phyloP scores from a whole-genome alignment of 2,888 invertebrate genomes.

The Gandaritis pyraliata region DNA sequence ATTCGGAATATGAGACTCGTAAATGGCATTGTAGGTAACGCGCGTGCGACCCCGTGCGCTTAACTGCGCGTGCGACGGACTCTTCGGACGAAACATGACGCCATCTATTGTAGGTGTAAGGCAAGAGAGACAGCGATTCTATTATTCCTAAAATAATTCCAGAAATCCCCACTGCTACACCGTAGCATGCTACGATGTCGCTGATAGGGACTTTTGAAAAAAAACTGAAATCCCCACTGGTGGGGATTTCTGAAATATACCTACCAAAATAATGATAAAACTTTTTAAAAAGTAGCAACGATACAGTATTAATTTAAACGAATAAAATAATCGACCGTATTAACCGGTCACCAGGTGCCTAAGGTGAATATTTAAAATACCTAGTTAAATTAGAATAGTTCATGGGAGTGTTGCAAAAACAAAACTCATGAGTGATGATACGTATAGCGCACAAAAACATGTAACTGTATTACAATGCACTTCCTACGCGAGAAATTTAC shows the following conservation, averaged over 20 bases:
- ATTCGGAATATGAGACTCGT: slow-evolving; percentile 9
- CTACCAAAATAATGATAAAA: too few relatives aligned
- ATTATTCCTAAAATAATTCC: too few relatives aligned
- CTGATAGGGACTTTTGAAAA: too few relatives aligned
- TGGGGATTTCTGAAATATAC: too few relatives aligned
- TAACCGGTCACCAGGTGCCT: too few relatives aligned
- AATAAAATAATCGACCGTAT: too few relatives aligned
- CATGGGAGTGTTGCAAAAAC: slow-evolving; percentile 17
- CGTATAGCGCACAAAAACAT: slow-evolving; percentile 12
- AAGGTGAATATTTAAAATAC: too few relatives aligned
- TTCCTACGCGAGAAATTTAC: slow-evolving; percentile 55
- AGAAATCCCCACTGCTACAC: too few relatives aligned
- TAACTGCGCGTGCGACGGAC: slow-evolving; percentile 31
- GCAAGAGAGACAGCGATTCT: slow-evolving; percentile 24
- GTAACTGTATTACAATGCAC: slow-evolving; percentile 22
- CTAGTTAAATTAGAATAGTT: background rate
- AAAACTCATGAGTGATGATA: slow-evolving; percentile 13
- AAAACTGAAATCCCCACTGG: too few relatives aligned
- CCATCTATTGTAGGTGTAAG: slow-evolving; percentile 9
- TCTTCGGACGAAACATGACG: slow-evolving; percentile 24
- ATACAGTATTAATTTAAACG: too few relatives aligned
- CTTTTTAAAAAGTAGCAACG: too few relatives aligned
- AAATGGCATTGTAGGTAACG: slow-evolving; percentile 26
- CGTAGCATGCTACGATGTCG: too few relatives aligned
- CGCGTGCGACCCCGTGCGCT: slow-evolving; percentile 29